Percentiles rank a stretch among this genome's conserved stretches.
Evolutionary conservation across 2,888 invertebrate genomes (phyloP).

Genomic region (Torymus texanus): DNA sequence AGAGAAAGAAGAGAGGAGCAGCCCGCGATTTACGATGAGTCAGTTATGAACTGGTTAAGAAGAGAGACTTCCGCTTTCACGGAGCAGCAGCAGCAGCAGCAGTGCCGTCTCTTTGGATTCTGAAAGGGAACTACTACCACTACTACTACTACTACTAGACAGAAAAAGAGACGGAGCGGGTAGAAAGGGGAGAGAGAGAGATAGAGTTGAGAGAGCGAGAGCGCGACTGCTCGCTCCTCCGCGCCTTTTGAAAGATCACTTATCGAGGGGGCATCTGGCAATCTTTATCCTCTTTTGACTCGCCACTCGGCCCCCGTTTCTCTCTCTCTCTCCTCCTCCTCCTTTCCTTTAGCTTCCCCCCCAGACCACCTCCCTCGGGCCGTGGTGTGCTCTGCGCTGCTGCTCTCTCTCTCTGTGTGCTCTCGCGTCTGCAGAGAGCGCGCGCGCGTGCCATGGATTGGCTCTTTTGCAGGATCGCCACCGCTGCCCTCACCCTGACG

Average conservation of each 20-base stretch:
- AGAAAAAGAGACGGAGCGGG: constrained; percentile 8
- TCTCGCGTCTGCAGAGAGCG: background rate
- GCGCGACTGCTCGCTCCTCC: constrained; percentile 1
- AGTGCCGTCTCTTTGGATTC: constrained; percentile 30
- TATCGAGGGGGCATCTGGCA: constrained; percentile 56
- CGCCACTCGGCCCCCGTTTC: constrained; percentile 27
- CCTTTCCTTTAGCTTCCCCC: background rate
- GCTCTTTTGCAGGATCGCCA: constrained; percentile 53
- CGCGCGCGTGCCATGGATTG: constrained; percentile 50
- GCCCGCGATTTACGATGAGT: constrained; percentile 47
- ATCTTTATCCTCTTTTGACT: constrained; percentile 57
- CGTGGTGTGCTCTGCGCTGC: background rate
- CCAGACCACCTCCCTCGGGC: background rate
- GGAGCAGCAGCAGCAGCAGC: constrained; percentile 29
- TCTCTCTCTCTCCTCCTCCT: constrained; percentile 1
- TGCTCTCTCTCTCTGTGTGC: background rate
- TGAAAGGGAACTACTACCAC: constrained; percentile 28
- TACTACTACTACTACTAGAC: background rate
- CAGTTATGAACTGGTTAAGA: constrained; percentile 57
- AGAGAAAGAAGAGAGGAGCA: background rate
- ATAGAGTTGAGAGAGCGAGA: constrained; percentile 9
- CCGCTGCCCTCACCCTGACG: constrained; percentile 25
- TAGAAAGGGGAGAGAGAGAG: constrained; percentile 15
- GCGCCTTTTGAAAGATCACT: constrained; percentile 54
- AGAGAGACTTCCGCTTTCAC: constrained; percentile 52